phyloP scores from a whole-genome alignment of 2,113 vertebrate genomes.

The Poicephalus gulielmi region DNA sequence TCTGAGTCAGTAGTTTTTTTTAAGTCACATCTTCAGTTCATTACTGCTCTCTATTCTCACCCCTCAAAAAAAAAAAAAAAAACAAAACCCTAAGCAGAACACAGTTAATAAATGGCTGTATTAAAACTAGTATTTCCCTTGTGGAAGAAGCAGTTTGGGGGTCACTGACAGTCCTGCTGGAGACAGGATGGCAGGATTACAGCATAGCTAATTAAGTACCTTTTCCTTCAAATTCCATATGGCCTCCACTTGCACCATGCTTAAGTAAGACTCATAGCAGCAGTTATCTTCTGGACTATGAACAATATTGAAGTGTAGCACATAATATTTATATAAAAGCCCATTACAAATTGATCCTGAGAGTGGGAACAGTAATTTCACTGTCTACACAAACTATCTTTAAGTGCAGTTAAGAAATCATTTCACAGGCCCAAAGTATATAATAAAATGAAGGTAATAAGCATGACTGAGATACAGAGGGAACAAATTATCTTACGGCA shows the following conservation, averaged over 20 bases:
- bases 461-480: constrained; percentile 51
- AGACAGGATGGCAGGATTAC: not conserved
- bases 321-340: constrained; percentile 51
- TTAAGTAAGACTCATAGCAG: constrained; percentile 26
- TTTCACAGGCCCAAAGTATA: constrained; percentile 38
- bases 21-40: not conserved
- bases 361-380: constrained; percentile 44
- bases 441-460: constrained; percentile 65
- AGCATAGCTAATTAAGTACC: constrained; percentile 18
- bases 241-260: not conserved
- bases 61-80: accelerated
- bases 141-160: not conserved
- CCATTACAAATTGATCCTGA: constrained; percentile 53
- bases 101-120: not conserved
- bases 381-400: constrained; percentile 49
- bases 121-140: not conserved
- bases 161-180: not conserved
- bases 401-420: constrained; percentile 57
- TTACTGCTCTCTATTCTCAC: not conserved
- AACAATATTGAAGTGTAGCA: constrained; percentile 29
- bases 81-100: not conserved
- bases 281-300: constrained; percentile 40
- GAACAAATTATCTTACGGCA: constrained; percentile 62
- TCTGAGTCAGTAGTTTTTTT: not conserved
- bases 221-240: constrained; percentile 20